Evolutionary conservation across 2,797 vertebrate genomes (phyloP).

Genomic region (Leptoclinus maculatus): DNA sequence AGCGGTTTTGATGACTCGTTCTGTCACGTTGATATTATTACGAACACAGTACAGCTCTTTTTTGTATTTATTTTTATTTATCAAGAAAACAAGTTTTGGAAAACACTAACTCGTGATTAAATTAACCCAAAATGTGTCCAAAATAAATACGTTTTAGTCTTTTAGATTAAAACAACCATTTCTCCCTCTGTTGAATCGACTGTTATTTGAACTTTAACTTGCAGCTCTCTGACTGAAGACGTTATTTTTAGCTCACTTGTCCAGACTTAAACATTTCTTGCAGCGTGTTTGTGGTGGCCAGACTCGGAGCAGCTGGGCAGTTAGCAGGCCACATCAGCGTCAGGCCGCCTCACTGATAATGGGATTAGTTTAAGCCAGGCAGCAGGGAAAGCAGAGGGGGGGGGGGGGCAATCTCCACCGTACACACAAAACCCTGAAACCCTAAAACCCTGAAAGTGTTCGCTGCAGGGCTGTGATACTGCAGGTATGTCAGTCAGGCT

Average conservation of each 20-base stretch:
- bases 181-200: background rate
- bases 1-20: too few relatives aligned
- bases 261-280: conserved; percentile 23
- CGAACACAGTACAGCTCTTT: too few relatives aligned
- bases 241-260: background rate
- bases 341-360: conserved; percentile 86
- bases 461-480: conserved; percentile 7
- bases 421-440: conserved; percentile 7
- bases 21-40: too few relatives aligned
- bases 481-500: conserved; percentile 37
- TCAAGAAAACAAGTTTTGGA: too few relatives aligned
- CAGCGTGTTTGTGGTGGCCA: conserved; percentile 69
- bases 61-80: too few relatives aligned
- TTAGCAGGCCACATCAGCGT: conserved; percentile 86
- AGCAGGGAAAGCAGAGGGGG: conserved; percentile 68
- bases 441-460: conserved; percentile 19
- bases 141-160: too few relatives aligned
- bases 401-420: background rate
- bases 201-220: background rate
- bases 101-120: too few relatives aligned
- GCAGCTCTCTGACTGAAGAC: background rate
- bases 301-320: conserved; percentile 95
- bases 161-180: background rate
- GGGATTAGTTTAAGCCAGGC: conserved; percentile 82
- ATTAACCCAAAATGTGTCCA: too few relatives aligned